Evolutionary conservation across 2,113 vertebrate genomes (phyloP).

Genomic region (Nyctereutes procyonoides): DNA sequence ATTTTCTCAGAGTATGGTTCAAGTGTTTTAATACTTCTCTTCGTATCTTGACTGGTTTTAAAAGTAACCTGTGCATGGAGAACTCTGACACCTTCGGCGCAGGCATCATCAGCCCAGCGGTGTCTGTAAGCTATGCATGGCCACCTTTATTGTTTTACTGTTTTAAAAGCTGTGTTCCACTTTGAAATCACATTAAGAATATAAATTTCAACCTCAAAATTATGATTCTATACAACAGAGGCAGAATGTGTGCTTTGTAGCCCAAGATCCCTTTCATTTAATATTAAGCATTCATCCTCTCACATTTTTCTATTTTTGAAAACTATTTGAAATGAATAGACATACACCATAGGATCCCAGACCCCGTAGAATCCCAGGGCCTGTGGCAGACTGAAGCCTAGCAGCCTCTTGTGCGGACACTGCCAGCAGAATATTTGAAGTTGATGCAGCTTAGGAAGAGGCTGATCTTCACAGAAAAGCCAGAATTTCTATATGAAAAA

Average conservation of each 20-base stretch:
- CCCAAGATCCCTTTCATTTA: constrained; percentile 72
- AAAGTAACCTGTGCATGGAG: constrained; percentile 69
- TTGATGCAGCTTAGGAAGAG: constrained; percentile 71
- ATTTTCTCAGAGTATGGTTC: constrained; percentile 64
- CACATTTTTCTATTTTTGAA: constrained; percentile 81
- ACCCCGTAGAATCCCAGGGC: constrained; percentile 74
- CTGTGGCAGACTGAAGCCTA: constrained; percentile 71
- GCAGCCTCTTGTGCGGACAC: constrained; percentile 72
- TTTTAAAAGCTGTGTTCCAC: constrained; percentile 72
- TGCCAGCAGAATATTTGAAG: constrained; percentile 81
- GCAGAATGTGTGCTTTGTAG: constrained; percentile 68
- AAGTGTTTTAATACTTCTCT: constrained; percentile 61
- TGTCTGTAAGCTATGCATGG: constrained; percentile 77
- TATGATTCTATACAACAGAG: constrained; percentile 57
- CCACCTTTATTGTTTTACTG: constrained; percentile 79
- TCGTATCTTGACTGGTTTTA: constrained; percentile 57
- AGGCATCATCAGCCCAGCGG: constrained; percentile 28
- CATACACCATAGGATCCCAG: constrained; percentile 74
- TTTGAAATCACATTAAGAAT: constrained; percentile 78
- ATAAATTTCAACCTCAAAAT: constrained; percentile 76
- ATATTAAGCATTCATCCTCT: constrained; percentile 83
- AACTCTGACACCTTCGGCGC: constrained; percentile 59
- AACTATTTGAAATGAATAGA: constrained; percentile 82
- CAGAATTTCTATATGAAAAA: constrained; percentile 68
- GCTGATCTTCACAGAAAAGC: constrained; percentile 81